phyloP scores from a whole-genome alignment of 2,113 vertebrate genomes.

The Platysternon megacephalum region DNA sequence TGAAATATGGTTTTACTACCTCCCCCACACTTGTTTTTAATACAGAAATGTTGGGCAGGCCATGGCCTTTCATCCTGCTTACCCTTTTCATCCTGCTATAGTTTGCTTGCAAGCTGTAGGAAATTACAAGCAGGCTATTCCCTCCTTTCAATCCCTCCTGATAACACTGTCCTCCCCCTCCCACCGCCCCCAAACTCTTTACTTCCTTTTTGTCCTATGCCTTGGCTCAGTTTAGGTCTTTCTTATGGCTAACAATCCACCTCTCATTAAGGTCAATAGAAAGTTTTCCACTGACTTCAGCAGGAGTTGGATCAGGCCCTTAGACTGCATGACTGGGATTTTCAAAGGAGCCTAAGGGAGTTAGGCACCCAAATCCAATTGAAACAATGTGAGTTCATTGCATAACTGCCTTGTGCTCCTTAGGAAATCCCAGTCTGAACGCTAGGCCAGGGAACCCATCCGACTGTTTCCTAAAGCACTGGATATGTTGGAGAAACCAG shows the following conservation, averaged over 20 bases:
- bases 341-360: neutral
- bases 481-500: constrained; percentile 42
- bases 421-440: neutral
- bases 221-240: neutral
- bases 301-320: neutral
- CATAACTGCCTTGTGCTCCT: neutral
- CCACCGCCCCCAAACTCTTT: neutral
- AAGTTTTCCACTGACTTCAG: neutral
- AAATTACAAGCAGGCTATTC: neutral
- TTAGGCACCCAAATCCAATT: no score
- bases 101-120: neutral
- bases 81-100: no score
- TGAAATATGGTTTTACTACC: neutral
- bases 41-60: neutral
- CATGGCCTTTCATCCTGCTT: neutral
- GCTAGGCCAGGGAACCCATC: neutral
- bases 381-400: constrained; percentile 37
- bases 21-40: neutral
- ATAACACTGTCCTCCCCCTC: neutral
- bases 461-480: constrained; percentile 43
- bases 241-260: neutral
- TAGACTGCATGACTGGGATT: neutral
- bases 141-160: neutral
- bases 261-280: neutral
- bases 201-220: fast-evolving